phyloP scores from a whole-genome alignment of 2,113 vertebrate genomes.

The Uria aalge region DNA sequence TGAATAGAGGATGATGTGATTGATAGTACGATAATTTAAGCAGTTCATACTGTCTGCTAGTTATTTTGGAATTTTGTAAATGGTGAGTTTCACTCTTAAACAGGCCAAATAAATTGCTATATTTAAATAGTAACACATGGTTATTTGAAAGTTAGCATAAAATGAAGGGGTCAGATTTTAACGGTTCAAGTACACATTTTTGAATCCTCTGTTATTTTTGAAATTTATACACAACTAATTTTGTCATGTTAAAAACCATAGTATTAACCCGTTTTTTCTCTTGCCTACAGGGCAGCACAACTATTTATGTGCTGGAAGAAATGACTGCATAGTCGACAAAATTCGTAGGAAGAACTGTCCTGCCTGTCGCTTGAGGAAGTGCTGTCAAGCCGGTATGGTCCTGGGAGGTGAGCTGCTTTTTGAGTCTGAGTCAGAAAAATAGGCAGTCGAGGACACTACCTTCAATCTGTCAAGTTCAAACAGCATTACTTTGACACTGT shows the following conservation, averaged over 20 bases:
- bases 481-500: neutral
- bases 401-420: constrained; percentile 87
- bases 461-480: neutral
- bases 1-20: neutral
- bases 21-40: neutral
- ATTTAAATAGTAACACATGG: neutral
- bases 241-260: neutral
- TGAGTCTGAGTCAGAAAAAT: neutral
- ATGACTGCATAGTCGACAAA: constrained; percentile 99
- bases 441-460: neutral
- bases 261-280: neutral
- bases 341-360: constrained; percentile 98
- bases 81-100: neutral
- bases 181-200: neutral
- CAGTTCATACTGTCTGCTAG: neutral
- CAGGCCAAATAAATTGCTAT: neutral
- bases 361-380: constrained; percentile 94
- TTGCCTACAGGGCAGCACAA: constrained; percentile 89
- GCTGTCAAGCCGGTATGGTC: constrained; percentile 97
- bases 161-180: neutral
- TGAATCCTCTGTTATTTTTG: neutral
- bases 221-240: neutral
- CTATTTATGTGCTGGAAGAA: constrained; percentile 96
- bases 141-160: neutral
- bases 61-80: neutral